These are phyloP conservation scores for Tetramorium simillimum DNA, from an alignment of 1,140 invertebrate species.

Conservation along the genomic window DNA sequence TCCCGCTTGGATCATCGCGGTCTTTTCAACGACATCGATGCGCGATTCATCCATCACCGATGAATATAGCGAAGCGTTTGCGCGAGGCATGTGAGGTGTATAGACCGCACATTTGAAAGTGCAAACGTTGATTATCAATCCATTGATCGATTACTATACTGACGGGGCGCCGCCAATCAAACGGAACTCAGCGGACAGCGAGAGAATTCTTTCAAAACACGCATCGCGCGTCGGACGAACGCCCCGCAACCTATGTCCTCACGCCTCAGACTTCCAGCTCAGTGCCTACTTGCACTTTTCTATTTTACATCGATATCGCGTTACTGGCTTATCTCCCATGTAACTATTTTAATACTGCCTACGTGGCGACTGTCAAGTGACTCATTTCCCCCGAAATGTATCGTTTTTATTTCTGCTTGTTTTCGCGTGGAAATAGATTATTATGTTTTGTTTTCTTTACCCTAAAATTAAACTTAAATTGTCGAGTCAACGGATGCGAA, in stretches of 20 bases:
- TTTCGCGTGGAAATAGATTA: neutral
- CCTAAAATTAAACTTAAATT: neutral
- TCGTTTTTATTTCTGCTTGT: neutral
- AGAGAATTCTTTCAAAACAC: neutral
- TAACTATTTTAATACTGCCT: neutral
- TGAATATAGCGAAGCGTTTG: neutral
- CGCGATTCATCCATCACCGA: slow-evolving; percentile 36
- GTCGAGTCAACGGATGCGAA: neutral
- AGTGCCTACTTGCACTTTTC: neutral
- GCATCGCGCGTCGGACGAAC: neutral
- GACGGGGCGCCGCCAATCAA: neutral
- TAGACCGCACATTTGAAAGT: slow-evolving; percentile 8
- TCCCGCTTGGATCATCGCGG: slow-evolving; percentile 9
- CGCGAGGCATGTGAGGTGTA: neutral
- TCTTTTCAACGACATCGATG: slow-evolving; percentile 4
- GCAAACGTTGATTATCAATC: slow-evolving; percentile 24
- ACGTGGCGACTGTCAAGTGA: neutral
- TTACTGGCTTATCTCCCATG: neutral
- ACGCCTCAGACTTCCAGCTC: neutral
- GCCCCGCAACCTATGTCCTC: neutral
- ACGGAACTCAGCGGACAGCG: neutral
- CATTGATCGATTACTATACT: slow-evolving; percentile 19
- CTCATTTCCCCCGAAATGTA: neutral
- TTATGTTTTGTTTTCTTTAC: neutral
- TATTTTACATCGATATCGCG: neutral